These are phyloP conservation scores for Rhyacichthys aspro DNA, from an alignment of 2,797 vertebrate genomes.

Conservation along the genomic window DNA sequence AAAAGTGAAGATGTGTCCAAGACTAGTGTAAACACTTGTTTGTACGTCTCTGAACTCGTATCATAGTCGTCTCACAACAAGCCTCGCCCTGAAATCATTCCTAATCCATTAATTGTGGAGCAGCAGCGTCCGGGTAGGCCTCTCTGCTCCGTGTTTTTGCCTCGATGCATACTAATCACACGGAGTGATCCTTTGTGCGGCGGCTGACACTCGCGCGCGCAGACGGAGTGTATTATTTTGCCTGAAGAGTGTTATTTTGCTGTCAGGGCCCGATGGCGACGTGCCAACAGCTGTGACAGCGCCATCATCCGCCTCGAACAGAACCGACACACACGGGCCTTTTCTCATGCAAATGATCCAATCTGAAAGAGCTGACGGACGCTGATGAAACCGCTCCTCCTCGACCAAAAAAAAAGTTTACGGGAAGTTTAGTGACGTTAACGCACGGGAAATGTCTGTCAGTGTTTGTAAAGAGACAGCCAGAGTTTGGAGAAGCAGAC, in stretches of 20 bases:
- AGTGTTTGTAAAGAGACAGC: too few relatives aligned
- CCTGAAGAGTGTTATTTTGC: slow-evolving; percentile 83
- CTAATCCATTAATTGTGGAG: slow-evolving; percentile 81
- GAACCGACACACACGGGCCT: slow-evolving; percentile 19
- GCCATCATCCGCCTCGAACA: slow-evolving; percentile 65
- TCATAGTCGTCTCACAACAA: slow-evolving; percentile 74
- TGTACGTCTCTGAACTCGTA: slow-evolving; percentile 62
- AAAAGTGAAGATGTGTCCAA: too few relatives aligned
- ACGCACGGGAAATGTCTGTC: too few relatives aligned
- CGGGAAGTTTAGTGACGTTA: too few relatives aligned
- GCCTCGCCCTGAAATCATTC: slow-evolving; percentile 74
- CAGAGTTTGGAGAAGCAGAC: too few relatives aligned
- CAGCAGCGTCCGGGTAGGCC: slow-evolving; percentile 70
- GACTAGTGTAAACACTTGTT: too few relatives aligned
- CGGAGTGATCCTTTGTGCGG: slow-evolving; percentile 81
- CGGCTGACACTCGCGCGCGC: too few relatives aligned
- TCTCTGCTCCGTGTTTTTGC: slow-evolving; percentile 76
- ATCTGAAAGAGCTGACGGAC: slow-evolving; percentile 44
- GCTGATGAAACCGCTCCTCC: slow-evolving; percentile 18
- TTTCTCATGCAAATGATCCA: slow-evolving; percentile 62
- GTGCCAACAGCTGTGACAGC: slow-evolving; percentile 80
- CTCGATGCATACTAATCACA: slow-evolving; percentile 82
- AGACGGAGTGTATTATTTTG: slow-evolving; percentile 77
- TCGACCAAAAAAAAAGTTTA: background rate
- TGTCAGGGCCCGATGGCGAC: slow-evolving; percentile 79